A percentile compares a stretch with the other conserved stretches of the same genome.
phyloP scores from a whole-genome alignment of 2,888 invertebrate genomes.

The Ornithoptera priamus region DNA sequence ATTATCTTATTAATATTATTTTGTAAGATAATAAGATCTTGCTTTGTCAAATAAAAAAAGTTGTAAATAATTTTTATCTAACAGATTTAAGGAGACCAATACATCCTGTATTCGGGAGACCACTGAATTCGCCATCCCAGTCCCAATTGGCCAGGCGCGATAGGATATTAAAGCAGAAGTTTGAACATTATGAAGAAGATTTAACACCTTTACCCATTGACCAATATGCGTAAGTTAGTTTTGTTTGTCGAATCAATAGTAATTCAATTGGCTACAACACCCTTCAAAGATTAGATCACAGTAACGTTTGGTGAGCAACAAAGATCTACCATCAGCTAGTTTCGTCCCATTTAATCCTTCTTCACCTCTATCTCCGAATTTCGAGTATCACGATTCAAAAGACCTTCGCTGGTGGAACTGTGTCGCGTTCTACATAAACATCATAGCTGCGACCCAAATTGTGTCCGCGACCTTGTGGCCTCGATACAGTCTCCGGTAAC shows the following conservation, averaged over 20 bases:
- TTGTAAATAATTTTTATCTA: neutral
- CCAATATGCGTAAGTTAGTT: constrained; percentile 55
- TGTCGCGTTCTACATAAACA: constrained; percentile 6
- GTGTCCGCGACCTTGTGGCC: constrained; percentile 3
- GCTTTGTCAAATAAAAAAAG: too few relatives aligned
- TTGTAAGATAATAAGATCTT: too few relatives aligned
- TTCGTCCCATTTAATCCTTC: too few relatives aligned
- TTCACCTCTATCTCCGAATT: too few relatives aligned
- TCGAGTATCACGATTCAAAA: neutral
- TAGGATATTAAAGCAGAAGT: constrained; percentile 40
- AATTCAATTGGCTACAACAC: too few relatives aligned
- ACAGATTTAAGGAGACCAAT: constrained; percentile 47
- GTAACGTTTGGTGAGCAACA: too few relatives aligned
- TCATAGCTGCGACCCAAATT: neutral
- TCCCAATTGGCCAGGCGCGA: constrained; percentile 43
- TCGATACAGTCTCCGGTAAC: neutral
- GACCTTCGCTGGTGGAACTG: constrained; percentile 1
- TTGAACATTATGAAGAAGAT: constrained; percentile 51
- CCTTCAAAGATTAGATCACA: too few relatives aligned
- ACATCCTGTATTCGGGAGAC: constrained; percentile 61
- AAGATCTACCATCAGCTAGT: too few relatives aligned
- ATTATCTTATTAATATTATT: too few relatives aligned
- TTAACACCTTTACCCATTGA: constrained; percentile 63
- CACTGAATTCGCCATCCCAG: constrained; percentile 40
- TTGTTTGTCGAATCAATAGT: too few relatives aligned